A percentile compares a stretch with the other conserved stretches of the same genome.
Conservation (phyloP, 2,888 invertebrate species). For the Elysia crispata region DNA sequence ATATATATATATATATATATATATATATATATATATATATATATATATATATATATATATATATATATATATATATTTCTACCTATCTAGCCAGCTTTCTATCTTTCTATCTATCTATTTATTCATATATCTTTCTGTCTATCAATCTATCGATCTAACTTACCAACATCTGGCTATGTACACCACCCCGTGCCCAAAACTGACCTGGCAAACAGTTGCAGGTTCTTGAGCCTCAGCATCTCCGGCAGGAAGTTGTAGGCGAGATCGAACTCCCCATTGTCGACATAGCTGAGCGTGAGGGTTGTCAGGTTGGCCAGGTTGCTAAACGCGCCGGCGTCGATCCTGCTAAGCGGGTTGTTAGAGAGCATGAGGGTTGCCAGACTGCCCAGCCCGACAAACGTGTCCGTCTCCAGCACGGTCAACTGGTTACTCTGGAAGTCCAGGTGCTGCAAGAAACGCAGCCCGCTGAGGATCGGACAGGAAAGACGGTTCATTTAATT, state of each 20-base stretch:
- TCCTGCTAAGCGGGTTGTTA: constrained; percentile 63
- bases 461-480: constrained; percentile 49
- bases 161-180: too few relatives aligned
- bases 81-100: too few relatives aligned
- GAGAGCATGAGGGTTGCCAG: constrained; percentile 61
- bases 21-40: too few relatives aligned
- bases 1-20: too few relatives aligned
- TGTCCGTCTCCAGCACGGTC: constrained; percentile 54
- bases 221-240: constrained; percentile 59
- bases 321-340: constrained; percentile 60
- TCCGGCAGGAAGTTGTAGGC: constrained; percentile 59
- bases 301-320: constrained; percentile 58
- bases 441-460: constrained; percentile 57
- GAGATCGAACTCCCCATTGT: constrained; percentile 46
- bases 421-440: constrained; percentile 66
- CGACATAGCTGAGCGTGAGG: constrained; percentile 60
- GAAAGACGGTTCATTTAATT: too few relatives aligned
- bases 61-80: too few relatives aligned
- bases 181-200: too few relatives aligned
- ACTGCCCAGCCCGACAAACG: constrained; percentile 60
- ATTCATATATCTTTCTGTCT: too few relatives aligned
- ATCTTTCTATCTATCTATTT: too few relatives aligned
- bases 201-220: constrained; percentile 63
- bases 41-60: too few relatives aligned
- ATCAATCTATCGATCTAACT: too few relatives aligned